Conservation (phyloP, 2,113 vertebrate genomes). For the Chinchilla lanigera region DNA sequence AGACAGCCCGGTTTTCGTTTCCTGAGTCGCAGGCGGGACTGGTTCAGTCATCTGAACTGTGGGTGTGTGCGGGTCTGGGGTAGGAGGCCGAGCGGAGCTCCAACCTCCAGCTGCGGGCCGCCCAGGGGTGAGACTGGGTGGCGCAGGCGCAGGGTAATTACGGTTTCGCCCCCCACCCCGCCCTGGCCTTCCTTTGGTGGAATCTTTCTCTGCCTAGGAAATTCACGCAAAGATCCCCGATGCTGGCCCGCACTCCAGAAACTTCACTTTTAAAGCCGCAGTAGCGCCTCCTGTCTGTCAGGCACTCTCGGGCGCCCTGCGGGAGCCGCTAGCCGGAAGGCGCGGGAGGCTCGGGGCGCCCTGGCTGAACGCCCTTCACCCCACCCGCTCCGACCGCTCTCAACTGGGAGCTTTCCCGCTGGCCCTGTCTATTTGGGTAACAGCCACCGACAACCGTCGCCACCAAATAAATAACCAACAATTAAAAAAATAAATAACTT, state of each 20-base stretch:
- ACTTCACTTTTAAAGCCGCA: neutral
- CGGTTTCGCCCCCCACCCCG: accelerated
- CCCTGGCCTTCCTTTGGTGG: neutral
- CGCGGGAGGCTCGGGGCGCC: neutral
- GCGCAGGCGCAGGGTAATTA: neutral
- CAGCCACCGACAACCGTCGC: neutral
- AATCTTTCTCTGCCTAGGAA: neutral
- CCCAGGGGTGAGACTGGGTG: neutral
- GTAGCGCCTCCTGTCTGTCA: neutral
- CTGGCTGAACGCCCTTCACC: neutral
- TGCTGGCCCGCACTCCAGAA: neutral
- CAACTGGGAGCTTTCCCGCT: neutral
- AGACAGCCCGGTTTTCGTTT: neutral
- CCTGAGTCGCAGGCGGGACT: accelerated
- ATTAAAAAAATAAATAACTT: slow-evolving; percentile 86
- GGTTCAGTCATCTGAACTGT: neutral
- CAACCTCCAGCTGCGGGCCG: neutral
- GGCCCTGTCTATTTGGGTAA: slow-evolving; percentile 5
- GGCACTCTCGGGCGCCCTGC: neutral
- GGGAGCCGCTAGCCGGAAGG: accelerated
- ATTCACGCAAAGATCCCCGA: neutral
- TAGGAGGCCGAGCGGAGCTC: neutral
- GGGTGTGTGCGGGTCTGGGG: neutral
- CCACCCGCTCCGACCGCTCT: neutral
- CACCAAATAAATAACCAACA: slow-evolving; percentile 52